Evolutionary conservation across 1,140 invertebrate species (phyloP), one percentile per base, ranked within the genome.

Genomic region (Palaemon carinicauda): DNA sequence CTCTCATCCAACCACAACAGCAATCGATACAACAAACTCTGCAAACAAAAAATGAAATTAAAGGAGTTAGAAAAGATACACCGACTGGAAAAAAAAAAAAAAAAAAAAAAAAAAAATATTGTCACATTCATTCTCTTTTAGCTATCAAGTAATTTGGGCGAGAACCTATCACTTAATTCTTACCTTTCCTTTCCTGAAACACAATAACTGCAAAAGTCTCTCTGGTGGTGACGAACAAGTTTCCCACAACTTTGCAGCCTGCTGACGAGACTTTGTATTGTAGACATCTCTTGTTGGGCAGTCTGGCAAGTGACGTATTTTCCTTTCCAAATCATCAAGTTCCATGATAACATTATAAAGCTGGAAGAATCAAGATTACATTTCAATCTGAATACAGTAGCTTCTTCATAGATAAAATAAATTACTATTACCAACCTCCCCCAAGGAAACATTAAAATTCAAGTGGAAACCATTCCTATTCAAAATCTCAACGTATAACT

Each of bases 151-250:
- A n/a, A 5, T 17, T 80, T n/a, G 69, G 12, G n/a, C 15, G 50
- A 21, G 21, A 15, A 53, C 10, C n/a, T 52, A 0, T 52, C 54
- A 52, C 77, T 10, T 19, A 53, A 21, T 1, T 7, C 80, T 54
- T 31, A 89, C 88, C 88, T 89, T 89, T 27, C 88, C 88, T 75
- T 89, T 89, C 52, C 81, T 80, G 4, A 89, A 69, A 54, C 84
- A 84, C 17, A 89, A 60, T 3, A 89, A 60, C 27, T 87, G 82
- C n/a, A 87, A 31, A 51, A 89, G 74, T 73, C 79, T 19, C 29
- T 89, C 82, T 29, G 80, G 84, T n/a, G 77, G 29, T 33, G 53
- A 52, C 3, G 56, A 80, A 12, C 87, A 14, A 21, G 50, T 79
- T 12, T 75, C 54, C 88, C 88, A 89, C 56, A 89, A 75, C 50